phyloP scores from a whole-genome alignment of 2,888 invertebrate genomes.

The Drosophila kambysellisi region DNA sequence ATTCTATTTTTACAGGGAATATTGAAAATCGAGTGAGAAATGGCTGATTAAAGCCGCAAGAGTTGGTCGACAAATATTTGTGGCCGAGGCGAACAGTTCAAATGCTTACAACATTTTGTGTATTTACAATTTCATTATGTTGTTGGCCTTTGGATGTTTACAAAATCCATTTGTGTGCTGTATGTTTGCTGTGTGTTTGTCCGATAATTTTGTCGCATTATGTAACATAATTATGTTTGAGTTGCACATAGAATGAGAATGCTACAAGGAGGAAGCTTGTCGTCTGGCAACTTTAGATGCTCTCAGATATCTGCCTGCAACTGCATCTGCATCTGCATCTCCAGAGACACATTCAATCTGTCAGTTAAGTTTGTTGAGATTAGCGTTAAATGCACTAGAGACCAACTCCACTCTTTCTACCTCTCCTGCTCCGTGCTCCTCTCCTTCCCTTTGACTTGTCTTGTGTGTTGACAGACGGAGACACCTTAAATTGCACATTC shows the following conservation, averaged over 20 bases:
- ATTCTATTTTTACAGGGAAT: constrained; percentile 11
- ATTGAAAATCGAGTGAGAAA: constrained; percentile 16
- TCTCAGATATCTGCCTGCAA: constrained; percentile 53
- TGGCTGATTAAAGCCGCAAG: constrained; percentile 39
- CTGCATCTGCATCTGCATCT: constrained; percentile 13
- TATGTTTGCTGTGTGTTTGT: constrained; percentile 34
- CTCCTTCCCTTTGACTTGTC: not conserved
- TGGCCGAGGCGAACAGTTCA: constrained; percentile 52
- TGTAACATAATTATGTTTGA: constrained; percentile 68
- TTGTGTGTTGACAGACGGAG: constrained; percentile 33
- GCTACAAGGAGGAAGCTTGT: not conserved
- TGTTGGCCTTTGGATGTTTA: constrained; percentile 45
- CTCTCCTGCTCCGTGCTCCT: no score
- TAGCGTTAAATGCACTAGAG: constrained; percentile 54
- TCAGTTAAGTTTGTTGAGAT: constrained; percentile 53
- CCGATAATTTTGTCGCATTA: constrained; percentile 54
- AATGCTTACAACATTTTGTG: constrained; percentile 69
- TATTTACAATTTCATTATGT: constrained; percentile 76
- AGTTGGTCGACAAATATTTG: constrained; percentile 64
- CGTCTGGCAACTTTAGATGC: constrained; percentile 22
- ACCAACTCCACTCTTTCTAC: not conserved
- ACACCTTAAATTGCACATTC: constrained; percentile 65
- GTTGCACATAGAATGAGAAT: constrained; percentile 11
- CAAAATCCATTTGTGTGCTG: constrained; percentile 29
- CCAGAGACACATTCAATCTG: constrained; percentile 38